phyloP scores from a whole-genome alignment of 1,140 invertebrate species.

The Centruroides vittatus region DNA sequence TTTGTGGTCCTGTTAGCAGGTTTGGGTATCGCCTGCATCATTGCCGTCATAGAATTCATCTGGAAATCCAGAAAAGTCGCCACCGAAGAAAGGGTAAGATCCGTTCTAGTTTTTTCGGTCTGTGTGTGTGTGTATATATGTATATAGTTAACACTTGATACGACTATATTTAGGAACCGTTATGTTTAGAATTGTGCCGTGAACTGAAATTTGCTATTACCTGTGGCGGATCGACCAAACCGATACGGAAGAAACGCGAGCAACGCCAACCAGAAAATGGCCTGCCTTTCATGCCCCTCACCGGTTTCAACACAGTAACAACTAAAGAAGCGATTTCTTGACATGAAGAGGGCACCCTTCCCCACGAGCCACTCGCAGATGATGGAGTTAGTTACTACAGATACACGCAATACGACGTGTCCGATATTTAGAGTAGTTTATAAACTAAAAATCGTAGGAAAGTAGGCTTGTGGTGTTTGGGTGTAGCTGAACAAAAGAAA shows the following conservation, averaged over 20 bases:
- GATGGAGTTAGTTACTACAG: constrained; percentile 13
- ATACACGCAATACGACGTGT: constrained; percentile 15
- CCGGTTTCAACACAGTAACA: constrained; percentile 13
- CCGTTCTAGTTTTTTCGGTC: not conserved
- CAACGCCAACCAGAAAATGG: constrained; percentile 14
- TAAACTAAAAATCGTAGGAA: no score
- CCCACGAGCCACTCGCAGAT: constrained; percentile 5
- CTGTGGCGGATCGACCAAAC: constrained; percentile 57
- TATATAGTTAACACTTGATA: no score
- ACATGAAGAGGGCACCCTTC: constrained; percentile 13
- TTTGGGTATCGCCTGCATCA: constrained; percentile 21
- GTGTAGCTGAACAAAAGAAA: no score
- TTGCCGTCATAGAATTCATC: constrained; percentile 24
- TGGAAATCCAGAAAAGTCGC: constrained; percentile 23
- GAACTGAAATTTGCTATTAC: constrained; percentile 58
- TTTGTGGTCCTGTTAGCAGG: constrained; percentile 33
- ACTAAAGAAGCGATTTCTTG: constrained; percentile 15
- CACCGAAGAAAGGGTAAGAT: constrained; percentile 16
- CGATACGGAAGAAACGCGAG: constrained; percentile 10
- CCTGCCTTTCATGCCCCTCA: constrained; percentile 18
- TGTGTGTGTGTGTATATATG: no score
- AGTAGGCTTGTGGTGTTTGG: no score
- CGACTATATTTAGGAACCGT: constrained; percentile 17
- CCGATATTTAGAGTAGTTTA: no score
- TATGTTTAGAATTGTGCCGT: constrained; percentile 21